Evolutionary conservation across 2,113 vertebrate genomes (phyloP).

Genomic region (Thunnus maccoyii): DNA sequence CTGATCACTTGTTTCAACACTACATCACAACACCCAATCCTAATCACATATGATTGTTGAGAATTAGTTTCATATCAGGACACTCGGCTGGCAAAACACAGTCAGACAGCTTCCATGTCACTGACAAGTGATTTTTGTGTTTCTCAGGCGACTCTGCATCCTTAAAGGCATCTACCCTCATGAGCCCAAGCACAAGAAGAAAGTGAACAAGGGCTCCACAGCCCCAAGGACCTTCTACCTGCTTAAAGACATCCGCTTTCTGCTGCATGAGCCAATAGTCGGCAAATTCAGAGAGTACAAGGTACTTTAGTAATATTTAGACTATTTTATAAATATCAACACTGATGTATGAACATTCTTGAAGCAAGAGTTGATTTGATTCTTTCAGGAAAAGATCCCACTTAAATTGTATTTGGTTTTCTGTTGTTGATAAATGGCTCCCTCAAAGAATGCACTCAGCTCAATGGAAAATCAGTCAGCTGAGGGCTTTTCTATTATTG

Average conservation of each 20-base stretch:
- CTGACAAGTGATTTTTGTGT: background rate
- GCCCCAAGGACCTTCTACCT: constrained; percentile 95
- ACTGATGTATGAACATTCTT: background rate
- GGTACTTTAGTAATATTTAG: constrained; percentile 76
- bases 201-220: constrained; percentile 96
- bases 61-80: background rate
- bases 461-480: background rate
- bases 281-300: constrained; percentile 96
- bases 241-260: constrained; percentile 96
- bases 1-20: too few species aligned
- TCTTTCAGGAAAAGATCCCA: background rate
- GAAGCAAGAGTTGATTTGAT: background rate
- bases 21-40: too few species aligned
- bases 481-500: too few species aligned
- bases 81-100: accelerated
- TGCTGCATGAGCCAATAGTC: constrained; percentile 96
- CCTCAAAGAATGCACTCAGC: background rate
- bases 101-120: background rate
- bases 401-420: background rate
- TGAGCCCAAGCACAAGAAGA: constrained; percentile 98
- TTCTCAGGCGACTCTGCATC: constrained; percentile 94
- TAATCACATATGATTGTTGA: background rate
- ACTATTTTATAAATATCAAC: background rate
- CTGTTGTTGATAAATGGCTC: background rate
- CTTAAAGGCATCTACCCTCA: constrained; percentile 98